Conservation (phyloP, 1,140 invertebrate species). For the Drosophila hydei region DNA sequence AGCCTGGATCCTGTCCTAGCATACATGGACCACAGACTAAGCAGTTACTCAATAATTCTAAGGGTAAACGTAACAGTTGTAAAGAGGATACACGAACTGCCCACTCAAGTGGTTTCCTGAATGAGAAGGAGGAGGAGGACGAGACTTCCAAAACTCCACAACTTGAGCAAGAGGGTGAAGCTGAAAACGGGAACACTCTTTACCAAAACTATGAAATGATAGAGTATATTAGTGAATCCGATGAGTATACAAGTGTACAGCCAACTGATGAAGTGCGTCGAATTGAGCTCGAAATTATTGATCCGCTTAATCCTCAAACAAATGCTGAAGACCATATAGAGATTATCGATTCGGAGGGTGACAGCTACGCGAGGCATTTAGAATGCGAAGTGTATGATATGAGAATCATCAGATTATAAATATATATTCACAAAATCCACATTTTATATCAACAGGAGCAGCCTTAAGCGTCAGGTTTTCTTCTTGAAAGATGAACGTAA, state of each 20-base stretch:
- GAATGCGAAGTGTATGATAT: constrained; percentile 46
- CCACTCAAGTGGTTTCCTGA: no score
- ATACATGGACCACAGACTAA: constrained; percentile 8
- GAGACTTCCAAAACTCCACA: not conserved
- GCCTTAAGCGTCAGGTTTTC: constrained; percentile 38
- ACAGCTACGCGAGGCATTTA: constrained; percentile 43
- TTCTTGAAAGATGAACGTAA: constrained; percentile 43
- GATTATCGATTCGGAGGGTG: constrained; percentile 17
- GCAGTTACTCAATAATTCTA: not conserved
- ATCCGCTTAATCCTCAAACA: constrained; percentile 19
- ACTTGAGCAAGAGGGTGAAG: constrained; percentile 2
- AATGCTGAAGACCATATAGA: constrained; percentile 40
- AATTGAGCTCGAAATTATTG: constrained; percentile 24
- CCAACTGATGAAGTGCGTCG: not conserved
- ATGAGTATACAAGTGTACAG: constrained; percentile 1
- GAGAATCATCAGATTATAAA: not conserved
- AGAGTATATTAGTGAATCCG: constrained; percentile 29
- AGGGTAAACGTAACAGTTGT: not conserved
- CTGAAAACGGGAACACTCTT: not conserved
- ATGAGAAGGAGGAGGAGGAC: not conserved
- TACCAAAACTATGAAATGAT: constrained; percentile 16
- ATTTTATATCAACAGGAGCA: constrained; percentile 16
- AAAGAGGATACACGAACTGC: no score
- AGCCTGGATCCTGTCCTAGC: constrained; percentile 40
- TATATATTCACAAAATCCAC: not conserved